Conservation (phyloP, 2,888 invertebrate species). For the Bedellia somnulentella region DNA sequence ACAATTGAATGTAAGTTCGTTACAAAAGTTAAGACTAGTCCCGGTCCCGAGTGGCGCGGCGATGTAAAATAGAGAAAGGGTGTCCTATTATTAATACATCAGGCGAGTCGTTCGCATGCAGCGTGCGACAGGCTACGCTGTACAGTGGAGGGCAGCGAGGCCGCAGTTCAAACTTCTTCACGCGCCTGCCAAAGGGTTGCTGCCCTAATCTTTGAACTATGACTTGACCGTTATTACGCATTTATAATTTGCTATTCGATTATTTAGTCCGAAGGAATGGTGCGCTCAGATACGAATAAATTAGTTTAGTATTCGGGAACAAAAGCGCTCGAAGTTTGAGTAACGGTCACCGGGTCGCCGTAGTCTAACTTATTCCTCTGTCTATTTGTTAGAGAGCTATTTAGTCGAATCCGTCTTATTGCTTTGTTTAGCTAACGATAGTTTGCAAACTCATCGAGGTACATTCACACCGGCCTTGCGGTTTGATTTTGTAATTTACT, state of each 20-base stretch:
- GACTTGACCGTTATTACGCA: constrained; percentile 62
- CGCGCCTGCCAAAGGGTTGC: constrained; percentile 46
- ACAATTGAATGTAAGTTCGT: constrained; percentile 5
- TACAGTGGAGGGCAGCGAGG: too few relatives aligned
- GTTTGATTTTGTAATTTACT: constrained; percentile 4
- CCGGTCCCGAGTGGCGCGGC: constrained; percentile 9
- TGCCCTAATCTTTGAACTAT: constrained; percentile 62
- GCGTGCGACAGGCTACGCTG: constrained; percentile 13
- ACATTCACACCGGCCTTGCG: not conserved
- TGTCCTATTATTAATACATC: constrained; percentile 35
- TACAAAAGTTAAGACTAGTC: constrained; percentile 3
- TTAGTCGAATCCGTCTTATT: constrained; percentile 29
- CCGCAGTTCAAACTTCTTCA: constrained; percentile 42
- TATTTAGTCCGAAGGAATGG: constrained; percentile 48
- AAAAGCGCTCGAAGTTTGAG: constrained; percentile 50
- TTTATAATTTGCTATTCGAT: constrained; percentile 59
- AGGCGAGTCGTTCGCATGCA: constrained; percentile 39
- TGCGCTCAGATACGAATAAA: constrained; percentile 52
- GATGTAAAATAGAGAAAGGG: constrained; percentile 14
- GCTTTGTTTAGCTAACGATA: constrained; percentile 24
- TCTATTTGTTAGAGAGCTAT: constrained; percentile 24
- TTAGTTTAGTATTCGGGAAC: constrained; percentile 58
- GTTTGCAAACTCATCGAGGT: constrained; percentile 15
- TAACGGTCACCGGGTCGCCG: constrained; percentile 53
- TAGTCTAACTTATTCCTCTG: constrained; percentile 37